phyloP scores from a whole-genome alignment of 2,113 vertebrate species.

The Larimichthys polyactis region DNA sequence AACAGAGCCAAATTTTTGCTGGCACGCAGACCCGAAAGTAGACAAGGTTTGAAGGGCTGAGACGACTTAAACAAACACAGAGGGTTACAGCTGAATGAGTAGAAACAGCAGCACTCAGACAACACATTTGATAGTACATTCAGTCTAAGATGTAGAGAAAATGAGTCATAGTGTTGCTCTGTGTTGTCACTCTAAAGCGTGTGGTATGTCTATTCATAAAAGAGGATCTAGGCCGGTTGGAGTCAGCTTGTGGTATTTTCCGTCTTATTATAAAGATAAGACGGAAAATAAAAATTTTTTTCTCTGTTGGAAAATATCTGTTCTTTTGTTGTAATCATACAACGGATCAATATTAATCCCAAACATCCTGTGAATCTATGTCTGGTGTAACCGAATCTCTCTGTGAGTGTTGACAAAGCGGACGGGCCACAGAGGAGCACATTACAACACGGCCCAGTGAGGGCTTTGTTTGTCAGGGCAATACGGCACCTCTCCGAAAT shows the following conservation, averaged over 20 bases:
- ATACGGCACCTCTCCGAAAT: conserved; percentile 44
- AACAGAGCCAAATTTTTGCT: conserved; percentile 9
- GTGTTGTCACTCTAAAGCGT: conserved; percentile 39
- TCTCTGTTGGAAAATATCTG: neutral
- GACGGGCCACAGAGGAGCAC: conserved; percentile 37
- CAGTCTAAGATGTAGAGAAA: conserved; percentile 32
- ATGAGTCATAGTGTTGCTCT: conserved; percentile 37
- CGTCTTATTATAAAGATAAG: neutral
- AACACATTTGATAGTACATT: conserved; percentile 33
- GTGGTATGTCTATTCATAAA: conserved; percentile 32
- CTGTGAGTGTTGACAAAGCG: conserved; percentile 37
- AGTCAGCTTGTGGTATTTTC: neutral
- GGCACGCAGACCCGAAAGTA: conserved; percentile 5
- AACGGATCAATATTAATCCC: conserved; percentile 24
- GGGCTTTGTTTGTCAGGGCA: conserved; percentile 21
- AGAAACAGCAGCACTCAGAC: conserved; percentile 34
- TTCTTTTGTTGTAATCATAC: conserved; percentile 15
- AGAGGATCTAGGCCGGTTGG: neutral
- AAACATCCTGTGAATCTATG: conserved; percentile 26
- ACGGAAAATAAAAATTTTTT: neutral
- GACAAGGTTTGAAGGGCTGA: neutral
- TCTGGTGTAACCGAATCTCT: conserved; percentile 46
- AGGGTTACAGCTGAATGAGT: conserved; percentile 50
- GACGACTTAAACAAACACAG: conserved; percentile 43
- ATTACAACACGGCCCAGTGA: conserved; percentile 31